Percentiles rank a stretch among this genome's conserved stretches.
Conservation (phyloP, 2,113 vertebrate species). For the Anhinga anhinga region DNA sequence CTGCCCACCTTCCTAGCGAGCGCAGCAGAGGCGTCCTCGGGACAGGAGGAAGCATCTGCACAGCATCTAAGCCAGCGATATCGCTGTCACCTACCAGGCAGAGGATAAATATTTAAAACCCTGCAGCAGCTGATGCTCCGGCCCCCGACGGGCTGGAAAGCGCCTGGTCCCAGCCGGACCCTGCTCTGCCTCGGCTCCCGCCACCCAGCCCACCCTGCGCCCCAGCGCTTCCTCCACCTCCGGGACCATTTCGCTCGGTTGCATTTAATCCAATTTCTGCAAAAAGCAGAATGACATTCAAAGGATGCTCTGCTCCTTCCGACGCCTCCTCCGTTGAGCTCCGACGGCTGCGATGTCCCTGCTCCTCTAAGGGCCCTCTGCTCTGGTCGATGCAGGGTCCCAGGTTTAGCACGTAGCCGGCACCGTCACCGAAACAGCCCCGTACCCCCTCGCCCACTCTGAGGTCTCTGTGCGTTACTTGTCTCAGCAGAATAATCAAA, state of each 20-base stretch:
- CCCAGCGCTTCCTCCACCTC: background rate
- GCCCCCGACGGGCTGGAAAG: background rate
- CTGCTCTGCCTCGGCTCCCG: background rate
- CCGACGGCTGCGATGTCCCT: accelerated
- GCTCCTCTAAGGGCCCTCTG: background rate
- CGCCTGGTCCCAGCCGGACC: accelerated
- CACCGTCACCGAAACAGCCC: accelerated
- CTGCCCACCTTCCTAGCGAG: accelerated
- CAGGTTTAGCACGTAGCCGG: accelerated
- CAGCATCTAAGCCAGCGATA: background rate
- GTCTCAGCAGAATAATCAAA: accelerated
- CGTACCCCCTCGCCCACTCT: accelerated
- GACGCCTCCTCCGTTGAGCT: accelerated
- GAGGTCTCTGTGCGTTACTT: accelerated
- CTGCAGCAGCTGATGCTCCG: background rate
- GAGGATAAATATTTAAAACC: background rate
- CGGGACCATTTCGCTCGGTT: accelerated
- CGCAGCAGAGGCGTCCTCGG: background rate
- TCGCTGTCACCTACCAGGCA: background rate
- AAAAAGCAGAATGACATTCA: accelerated
- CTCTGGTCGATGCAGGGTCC: accelerated
- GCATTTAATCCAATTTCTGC: background rate
- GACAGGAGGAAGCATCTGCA: background rate
- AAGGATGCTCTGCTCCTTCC: background rate
- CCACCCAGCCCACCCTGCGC: background rate